phyloP scores from a whole-genome alignment of 1,140 invertebrate species.

The Drosophila parvula region DNA sequence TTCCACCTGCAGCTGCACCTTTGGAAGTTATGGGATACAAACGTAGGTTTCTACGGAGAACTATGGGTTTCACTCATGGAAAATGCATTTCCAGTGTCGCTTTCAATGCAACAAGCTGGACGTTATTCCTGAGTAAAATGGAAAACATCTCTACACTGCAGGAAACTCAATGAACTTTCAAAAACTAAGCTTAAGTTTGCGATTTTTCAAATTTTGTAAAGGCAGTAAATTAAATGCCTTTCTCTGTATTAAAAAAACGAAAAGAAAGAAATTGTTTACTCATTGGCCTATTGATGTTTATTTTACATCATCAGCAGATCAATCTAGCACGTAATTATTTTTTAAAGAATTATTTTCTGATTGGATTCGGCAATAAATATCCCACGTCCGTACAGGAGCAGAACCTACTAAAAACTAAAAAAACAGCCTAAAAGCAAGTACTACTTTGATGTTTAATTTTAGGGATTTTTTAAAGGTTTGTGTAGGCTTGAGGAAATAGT shows the following conservation, averaged over 20 bases:
- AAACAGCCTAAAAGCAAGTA: neutral
- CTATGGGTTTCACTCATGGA: slow-evolving; percentile 8
- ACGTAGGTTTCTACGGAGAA: neutral
- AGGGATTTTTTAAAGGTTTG: neutral
- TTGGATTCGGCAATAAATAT: too few species aligned
- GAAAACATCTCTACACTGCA: neutral
- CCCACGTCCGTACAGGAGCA: too few species aligned
- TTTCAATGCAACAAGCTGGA: slow-evolving; percentile 12
- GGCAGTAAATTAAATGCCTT: too few species aligned
- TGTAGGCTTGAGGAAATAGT: neutral
- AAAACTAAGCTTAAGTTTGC: neutral
- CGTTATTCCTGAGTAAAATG: neutral
- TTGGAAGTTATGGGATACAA: neutral
- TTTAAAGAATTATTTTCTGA: too few species aligned
- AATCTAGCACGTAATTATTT: too few species aligned
- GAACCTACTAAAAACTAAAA: too few species aligned
- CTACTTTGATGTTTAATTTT: neutral
- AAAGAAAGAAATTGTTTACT: too few species aligned
- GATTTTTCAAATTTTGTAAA: neutral
- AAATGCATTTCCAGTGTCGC: slow-evolving; percentile 45
- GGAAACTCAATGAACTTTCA: neutral
- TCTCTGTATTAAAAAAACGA: too few species aligned
- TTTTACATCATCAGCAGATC: too few species aligned
- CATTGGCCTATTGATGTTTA: too few species aligned
- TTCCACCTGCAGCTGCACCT: too few species aligned